Evolutionary conservation across 2,888 invertebrate genomes (phyloP).

Genomic region (Ypsolopha sequella): DNA sequence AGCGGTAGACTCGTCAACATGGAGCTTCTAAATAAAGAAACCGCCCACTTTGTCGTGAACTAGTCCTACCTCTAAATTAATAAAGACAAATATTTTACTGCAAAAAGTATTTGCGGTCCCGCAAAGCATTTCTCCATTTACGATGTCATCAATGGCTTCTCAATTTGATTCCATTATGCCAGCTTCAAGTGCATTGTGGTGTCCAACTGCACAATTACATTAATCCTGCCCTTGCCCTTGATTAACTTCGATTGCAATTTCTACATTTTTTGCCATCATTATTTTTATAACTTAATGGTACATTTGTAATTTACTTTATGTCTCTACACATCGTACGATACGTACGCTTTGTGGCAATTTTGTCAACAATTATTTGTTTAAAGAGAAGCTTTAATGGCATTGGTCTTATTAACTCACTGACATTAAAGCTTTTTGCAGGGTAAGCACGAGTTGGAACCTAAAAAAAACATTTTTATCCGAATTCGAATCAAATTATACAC

Average conservation of each 20-base stretch:
- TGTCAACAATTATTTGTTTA: conserved; percentile 3
- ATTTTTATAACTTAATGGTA: conserved; percentile 38
- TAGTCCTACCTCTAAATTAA: too few relatives aligned
- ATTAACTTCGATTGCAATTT: conserved; percentile 30
- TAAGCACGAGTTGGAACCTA: too few relatives aligned
- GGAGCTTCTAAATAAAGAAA: too few relatives aligned
- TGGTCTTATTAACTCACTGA: too few relatives aligned
- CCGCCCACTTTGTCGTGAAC: too few relatives aligned
- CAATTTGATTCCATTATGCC: conserved; percentile 50
- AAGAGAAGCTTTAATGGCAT: not conserved
- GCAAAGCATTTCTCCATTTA: not conserved
- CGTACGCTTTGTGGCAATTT: conserved; percentile 9
- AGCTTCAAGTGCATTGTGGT: conserved; percentile 38
- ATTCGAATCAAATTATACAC: too few relatives aligned
- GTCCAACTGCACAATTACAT: conserved; percentile 36
- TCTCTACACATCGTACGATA: conserved; percentile 9
- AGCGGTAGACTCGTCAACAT: too few relatives aligned
- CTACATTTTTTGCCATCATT: conserved; percentile 23
- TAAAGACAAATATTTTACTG: too few relatives aligned
- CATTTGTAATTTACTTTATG: conserved; percentile 17
- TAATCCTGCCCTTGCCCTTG: conserved; percentile 29
- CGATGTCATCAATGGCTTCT: conserved; percentile 10
- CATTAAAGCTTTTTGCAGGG: too few relatives aligned
- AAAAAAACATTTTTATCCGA: too few relatives aligned
- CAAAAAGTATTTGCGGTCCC: too few relatives aligned